Evolutionary conservation across 2,888 invertebrate species (phyloP), one percentile per base, ranked within the genome.

Genomic region (Clitarchus hookeri): DNA sequence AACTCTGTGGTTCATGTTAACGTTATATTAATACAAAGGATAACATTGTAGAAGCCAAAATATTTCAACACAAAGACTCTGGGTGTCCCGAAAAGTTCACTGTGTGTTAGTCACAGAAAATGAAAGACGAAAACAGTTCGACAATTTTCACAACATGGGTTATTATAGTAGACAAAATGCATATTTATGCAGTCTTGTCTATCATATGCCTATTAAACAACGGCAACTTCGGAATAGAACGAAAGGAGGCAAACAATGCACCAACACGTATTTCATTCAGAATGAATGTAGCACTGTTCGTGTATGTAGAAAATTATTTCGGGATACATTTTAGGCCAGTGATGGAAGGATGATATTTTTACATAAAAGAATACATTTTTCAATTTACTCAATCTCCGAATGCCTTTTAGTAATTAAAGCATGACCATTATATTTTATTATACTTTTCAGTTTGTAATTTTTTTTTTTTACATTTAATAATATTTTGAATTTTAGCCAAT

Each of bases 261-360:
- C 82, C 16, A 82, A 82, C 23, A 13, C 23, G 44, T 82, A 27
- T 27, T 23, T 9, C 23, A 27, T 82, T 19, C 27, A 82, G 26
- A 26, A 27, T 36, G 11, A 27, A 27, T 2, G 82, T 27, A 36
- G 36, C 36, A 36, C 36, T 36, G 2, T 36, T 36, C 4, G 36
- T 36, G 84, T 84, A 16, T 84, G 84, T 26, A 84, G 54, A 13
- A 54, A 36, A 13, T 27, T 84, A 9, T 84, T 84, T 84, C 12
- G 25, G 36, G 36, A 44, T 84, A 54, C 25, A 25, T 54, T 84
- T 44, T 19, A 13, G 8, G 84, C 65, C 11, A 65, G 65, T 6
- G 54, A 54, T 53, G 54, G 84, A 13, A 44, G 53, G 36, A 16
- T 84, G 12, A 77, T 25, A n/a, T n/a, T 8, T 13, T 13, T 48